A percentile compares a stretch with the other conserved stretches of the same genome.
phyloP scores from a whole-genome alignment of 30 jellyfish, hydroid and myxozoan species.

The Rhopilema esculentum region DNA sequence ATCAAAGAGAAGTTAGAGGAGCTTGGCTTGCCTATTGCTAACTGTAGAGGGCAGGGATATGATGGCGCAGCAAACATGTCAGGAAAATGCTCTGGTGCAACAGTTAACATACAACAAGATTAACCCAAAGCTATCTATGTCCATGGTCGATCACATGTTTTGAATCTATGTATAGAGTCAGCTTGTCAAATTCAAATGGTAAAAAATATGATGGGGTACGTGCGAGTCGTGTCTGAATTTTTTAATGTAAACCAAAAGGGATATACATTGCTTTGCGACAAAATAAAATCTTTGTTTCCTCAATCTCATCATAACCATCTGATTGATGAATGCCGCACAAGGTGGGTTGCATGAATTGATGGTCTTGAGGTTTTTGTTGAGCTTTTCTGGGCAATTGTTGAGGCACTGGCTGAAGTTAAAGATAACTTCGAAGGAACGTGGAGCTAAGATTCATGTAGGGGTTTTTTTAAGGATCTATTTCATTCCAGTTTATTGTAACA shows the following conservation, averaged over 20 bases:
- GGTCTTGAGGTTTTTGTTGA: conserved; percentile 40
- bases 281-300: conserved; percentile 6
- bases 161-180: conserved; percentile 47
- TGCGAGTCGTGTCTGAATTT: conserved; percentile 10
- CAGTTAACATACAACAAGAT: conserved; percentile 52
- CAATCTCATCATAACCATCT: background rate
- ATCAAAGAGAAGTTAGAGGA: background rate
- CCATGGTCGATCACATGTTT: conserved; percentile 37
- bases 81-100: conserved; percentile 57
- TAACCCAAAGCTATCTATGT: no score
- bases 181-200: conserved; percentile 53
- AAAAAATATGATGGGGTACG: conserved; percentile 53
- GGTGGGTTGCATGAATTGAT: conserved; percentile 65
- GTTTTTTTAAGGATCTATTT: conserved; percentile 3
- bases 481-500: conserved; percentile 30
- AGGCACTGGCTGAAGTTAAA: conserved; percentile 27
- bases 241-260: conserved; percentile 39
- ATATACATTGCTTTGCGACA: background rate
- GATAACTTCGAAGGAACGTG: conserved; percentile 37
- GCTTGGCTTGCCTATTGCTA: background rate
- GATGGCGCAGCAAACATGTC: conserved; percentile 37
- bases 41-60: conserved; percentile 20
- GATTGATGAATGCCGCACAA: conserved; percentile 58
- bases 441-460: conserved; percentile 26
- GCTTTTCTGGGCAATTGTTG: conserved; percentile 12